phyloP scores from a whole-genome alignment of 2,888 invertebrate species.

The Psococerastis gibbosa region DNA sequence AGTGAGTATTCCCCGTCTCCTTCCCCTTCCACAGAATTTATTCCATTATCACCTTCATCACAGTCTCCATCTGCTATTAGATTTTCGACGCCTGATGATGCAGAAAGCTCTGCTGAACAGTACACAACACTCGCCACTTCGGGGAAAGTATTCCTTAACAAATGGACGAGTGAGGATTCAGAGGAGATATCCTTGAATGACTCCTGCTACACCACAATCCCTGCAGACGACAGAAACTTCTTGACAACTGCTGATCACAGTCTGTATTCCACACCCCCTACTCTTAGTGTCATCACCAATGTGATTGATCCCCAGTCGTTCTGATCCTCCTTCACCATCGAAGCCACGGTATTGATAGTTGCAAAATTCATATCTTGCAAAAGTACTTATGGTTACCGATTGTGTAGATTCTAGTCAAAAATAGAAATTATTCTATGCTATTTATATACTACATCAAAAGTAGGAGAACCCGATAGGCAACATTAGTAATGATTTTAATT shows the following conservation, averaged over 20 bases:
- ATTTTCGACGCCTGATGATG: constrained; percentile 2
- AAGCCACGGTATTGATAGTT: too few species aligned
- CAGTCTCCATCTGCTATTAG: background rate
- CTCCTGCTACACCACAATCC: constrained; percentile 2
- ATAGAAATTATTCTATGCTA: too few species aligned
- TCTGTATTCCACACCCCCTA: constrained; percentile 6
- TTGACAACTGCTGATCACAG: constrained; percentile 5
- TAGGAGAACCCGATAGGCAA: too few species aligned
- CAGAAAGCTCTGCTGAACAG: background rate
- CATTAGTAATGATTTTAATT: too few species aligned
- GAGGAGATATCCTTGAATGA: constrained; percentile 4
- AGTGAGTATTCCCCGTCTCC: background rate
- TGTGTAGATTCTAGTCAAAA: too few species aligned
- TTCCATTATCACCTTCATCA: background rate
- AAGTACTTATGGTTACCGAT: too few species aligned
- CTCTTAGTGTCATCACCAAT: constrained; percentile 8
- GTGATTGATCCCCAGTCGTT: constrained; percentile 9
- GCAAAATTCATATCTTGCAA: too few species aligned
- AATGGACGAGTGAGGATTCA: constrained; percentile 7
- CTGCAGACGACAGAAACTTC: constrained; percentile 3
- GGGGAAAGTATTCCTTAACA: constrained; percentile 5
- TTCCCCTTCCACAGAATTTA: constrained; percentile 6
- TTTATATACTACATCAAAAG: too few species aligned
- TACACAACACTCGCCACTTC: constrained; percentile 6
- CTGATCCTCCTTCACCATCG: constrained; percentile 3